These are phyloP conservation scores for Epistrophe eligans DNA, from an alignment of 2,888 invertebrate genomes.

Conservation along the genomic window DNA sequence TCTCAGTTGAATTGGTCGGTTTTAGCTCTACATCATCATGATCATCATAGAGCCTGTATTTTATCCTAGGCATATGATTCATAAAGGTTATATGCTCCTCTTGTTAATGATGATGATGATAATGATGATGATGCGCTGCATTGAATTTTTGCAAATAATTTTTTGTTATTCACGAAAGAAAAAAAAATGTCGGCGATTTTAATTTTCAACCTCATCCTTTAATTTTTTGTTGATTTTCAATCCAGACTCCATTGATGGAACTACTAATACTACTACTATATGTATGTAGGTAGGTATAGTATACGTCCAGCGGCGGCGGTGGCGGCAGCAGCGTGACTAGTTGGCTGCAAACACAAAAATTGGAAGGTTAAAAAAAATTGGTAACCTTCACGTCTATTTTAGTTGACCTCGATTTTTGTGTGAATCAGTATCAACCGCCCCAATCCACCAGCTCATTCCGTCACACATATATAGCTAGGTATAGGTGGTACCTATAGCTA, in stretches of 20 bases:
- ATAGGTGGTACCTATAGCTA: not conserved
- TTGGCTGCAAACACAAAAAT: slow-evolving; percentile 32
- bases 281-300: not conserved
- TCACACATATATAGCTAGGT: slow-evolving; percentile 32
- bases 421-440: slow-evolving; percentile 62
- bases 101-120: not conserved
- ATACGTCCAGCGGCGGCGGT: not conserved
- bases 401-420: slow-evolving; percentile 74
- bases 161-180: slow-evolving; percentile 26
- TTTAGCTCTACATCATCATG: slow-evolving; percentile 22
- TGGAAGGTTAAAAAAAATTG: slow-evolving; percentile 14
- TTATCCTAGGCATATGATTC: slow-evolving; percentile 11
- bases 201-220: slow-evolving; percentile 33
- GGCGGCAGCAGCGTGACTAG: slow-evolving; percentile 17
- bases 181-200: slow-evolving; percentile 40
- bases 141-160: slow-evolving; percentile 47
- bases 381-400: slow-evolving; percentile 74
- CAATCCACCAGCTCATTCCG: slow-evolving; percentile 40
- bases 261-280: slow-evolving; percentile 49
- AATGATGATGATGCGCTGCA: slow-evolving; percentile 39
- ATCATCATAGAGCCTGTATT: not conserved
- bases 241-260: slow-evolving; percentile 60
- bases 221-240: slow-evolving; percentile 19
- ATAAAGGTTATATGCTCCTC: slow-evolving; percentile 5
- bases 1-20: slow-evolving; percentile 28